These are phyloP conservation scores for Oreochromis grahami DNA, from an alignment of 2,797 vertebrate species.

Conservation along the genomic window DNA sequence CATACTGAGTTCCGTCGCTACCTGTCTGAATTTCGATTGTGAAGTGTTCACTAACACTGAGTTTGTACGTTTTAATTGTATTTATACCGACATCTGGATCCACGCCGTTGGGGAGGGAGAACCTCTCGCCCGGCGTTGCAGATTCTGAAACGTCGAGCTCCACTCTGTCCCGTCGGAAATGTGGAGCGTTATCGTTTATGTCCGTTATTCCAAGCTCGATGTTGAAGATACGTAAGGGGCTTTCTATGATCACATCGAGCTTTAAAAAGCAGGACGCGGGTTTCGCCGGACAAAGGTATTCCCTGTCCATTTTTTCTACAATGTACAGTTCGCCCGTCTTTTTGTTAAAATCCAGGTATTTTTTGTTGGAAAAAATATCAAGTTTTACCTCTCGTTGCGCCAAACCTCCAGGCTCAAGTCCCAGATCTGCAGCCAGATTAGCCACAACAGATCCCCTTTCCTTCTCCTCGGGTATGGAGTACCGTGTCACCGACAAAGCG, in stretches of 20 bases:
- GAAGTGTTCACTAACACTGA: slow-evolving; percentile 85
- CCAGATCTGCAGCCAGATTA: slow-evolving; percentile 77
- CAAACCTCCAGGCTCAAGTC: slow-evolving; percentile 64
- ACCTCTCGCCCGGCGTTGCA: slow-evolving; percentile 79
- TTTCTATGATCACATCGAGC: slow-evolving; percentile 85
- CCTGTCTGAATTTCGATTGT: slow-evolving; percentile 84
- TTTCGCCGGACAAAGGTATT: slow-evolving; percentile 78
- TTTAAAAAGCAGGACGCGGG: slow-evolving; percentile 77
- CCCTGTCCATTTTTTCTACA: slow-evolving; percentile 80
- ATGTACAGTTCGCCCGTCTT: slow-evolving; percentile 76
- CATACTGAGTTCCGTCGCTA: slow-evolving; percentile 86
- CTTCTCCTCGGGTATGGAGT: slow-evolving; percentile 81
- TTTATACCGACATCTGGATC: slow-evolving; percentile 88
- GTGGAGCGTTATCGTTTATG: slow-evolving; percentile 83
- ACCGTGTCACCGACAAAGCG: slow-evolving; percentile 66
- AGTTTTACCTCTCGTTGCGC: slow-evolving; percentile 75
- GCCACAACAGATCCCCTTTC: slow-evolving; percentile 76
- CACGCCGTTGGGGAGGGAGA: slow-evolving; percentile 86
- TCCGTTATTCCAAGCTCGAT: slow-evolving; percentile 88
- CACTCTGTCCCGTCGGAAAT: slow-evolving; percentile 53
- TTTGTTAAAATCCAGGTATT: slow-evolving; percentile 78
- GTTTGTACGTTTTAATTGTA: slow-evolving; percentile 82
- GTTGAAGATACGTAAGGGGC: slow-evolving; percentile 81
- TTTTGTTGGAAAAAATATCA: slow-evolving; percentile 75
- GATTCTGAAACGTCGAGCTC: slow-evolving; percentile 85